Conservation (phyloP, 2,888 invertebrate species). For the Hemithea aestivaria region DNA sequence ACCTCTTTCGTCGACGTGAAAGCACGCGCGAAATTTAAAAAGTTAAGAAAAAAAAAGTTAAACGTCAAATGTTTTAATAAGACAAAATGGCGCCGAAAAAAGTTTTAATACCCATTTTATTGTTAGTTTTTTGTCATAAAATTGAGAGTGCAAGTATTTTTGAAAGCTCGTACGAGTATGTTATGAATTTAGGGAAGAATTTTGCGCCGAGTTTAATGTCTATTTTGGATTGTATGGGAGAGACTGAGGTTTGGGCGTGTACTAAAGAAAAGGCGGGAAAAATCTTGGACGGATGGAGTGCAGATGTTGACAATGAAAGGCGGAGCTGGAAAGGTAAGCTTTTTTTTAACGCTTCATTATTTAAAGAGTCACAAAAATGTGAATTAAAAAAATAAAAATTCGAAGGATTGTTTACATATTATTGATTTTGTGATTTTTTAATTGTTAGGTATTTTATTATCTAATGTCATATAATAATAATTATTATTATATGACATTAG, state of each 20-base stretch:
- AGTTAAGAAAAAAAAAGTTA: slow-evolving; percentile 6
- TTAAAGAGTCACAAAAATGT: no score
- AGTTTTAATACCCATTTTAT: slow-evolving; percentile 29
- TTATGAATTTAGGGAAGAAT: slow-evolving; percentile 59
- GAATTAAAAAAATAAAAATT: no score
- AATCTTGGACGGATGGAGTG: slow-evolving; percentile 65
- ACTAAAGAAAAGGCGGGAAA: slow-evolving; percentile 75
- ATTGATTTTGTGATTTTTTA: no score
- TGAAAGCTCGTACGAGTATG: slow-evolving; percentile 62
- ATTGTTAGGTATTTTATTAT: no score
- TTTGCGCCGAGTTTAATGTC: slow-evolving; percentile 75
- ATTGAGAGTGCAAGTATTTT: slow-evolving; percentile 59
- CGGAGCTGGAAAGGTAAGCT: slow-evolving; percentile 62
- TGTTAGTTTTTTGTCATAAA: slow-evolving; percentile 41
- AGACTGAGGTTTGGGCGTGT: slow-evolving; percentile 74
- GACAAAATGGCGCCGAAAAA: slow-evolving; percentile 50
- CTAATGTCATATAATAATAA: no score
- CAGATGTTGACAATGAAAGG: slow-evolving; percentile 56
- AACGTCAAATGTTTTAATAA: slow-evolving; percentile 6
- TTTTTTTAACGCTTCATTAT: no score
- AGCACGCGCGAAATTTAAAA: slow-evolving; percentile 28
- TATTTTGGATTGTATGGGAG: slow-evolving; percentile 73
- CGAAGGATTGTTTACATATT: no score
- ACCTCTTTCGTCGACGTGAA: slow-evolving; percentile 37
- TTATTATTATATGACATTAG: no score